Base-by-base conservation (phyloP, 2,888 invertebrate species). In the Strigamia transsilvanica region DNA sequence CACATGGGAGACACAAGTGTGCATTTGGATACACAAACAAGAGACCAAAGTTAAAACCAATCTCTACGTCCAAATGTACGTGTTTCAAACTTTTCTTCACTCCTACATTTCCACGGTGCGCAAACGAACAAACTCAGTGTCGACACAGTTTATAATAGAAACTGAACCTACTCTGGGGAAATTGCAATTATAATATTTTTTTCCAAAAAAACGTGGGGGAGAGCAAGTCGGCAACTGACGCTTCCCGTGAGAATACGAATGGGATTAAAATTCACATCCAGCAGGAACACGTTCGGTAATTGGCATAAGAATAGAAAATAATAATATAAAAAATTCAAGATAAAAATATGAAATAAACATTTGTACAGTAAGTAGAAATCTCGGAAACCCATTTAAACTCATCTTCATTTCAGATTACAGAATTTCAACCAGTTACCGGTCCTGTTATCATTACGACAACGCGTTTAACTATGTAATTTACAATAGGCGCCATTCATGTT, bases 1-100 rank as follows among this genome's bases (percentile, higher is more conserved):
- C 51, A 51, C 51, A 51, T 51, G 51, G 51, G 51, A 51, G 7
- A n/a, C 51, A 18, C 51, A 51, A 18, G 51, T 18, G 51, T 51
- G 51, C 51, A 51, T 51, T 51, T 51, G 18, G 51, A n/a, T 51
- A 51, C n/a, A n/a, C 51, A 51, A 51, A 51, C 51, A 51, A 51
- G 51, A 18, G 51, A 51, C 51, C 51, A 4, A 15, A 18, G 42
- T 42, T 42, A 13, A 42, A 42, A 42, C 34, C 34, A 34, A 34
- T 34, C 34, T 34, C 34, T 9, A 7, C n/a, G 18, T 51, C n/a
- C 51, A 7, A 5, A 51, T 18, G 15, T 51, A 51, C 51, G 51
- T 51, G 51, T 51, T 51, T n/a, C 51, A 3, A 51, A 51, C 51
- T 51, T 51, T 51, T n/a, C n/a, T 51, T 51, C 18, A 51, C 51